Conservation (phyloP, 2,113 vertebrate genomes). For the Scomber japonicus region DNA sequence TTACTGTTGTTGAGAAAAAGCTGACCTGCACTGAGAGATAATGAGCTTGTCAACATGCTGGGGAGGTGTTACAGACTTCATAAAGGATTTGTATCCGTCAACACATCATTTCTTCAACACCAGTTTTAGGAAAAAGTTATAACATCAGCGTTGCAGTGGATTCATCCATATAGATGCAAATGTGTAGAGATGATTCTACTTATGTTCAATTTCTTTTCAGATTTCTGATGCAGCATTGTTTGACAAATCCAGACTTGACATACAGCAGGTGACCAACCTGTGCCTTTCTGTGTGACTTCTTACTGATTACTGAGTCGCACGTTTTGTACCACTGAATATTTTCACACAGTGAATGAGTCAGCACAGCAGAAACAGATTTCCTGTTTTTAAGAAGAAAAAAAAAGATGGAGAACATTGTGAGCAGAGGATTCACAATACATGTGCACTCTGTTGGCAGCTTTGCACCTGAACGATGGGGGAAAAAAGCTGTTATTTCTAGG, state of each 20-base stretch:
- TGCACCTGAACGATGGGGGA: not conserved
- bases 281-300: not conserved
- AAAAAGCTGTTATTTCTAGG: not conserved
- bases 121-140: constrained; percentile 2
- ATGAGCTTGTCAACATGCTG: constrained; percentile 36
- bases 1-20: constrained; percentile 12
- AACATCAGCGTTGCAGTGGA: not conserved
- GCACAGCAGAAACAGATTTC: not conserved
- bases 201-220: too few species aligned
- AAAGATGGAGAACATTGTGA: not conserved
- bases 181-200: too few species aligned
- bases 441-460: not conserved
- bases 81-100: constrained; percentile 44
- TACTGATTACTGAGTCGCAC: not conserved
- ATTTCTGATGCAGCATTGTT: too few species aligned
- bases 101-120: constrained; percentile 5
- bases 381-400: not conserved
- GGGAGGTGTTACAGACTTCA: constrained; percentile 14
- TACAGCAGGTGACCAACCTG: not conserved
- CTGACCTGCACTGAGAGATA: constrained; percentile 23
- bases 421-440: not conserved
- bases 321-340: not conserved
- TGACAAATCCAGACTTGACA: not conserved
- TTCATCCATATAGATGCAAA: not conserved
- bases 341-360: not conserved